Evolutionary conservation across 2,888 invertebrate species (phyloP), one percentile per base, ranked within the genome.

Genomic region (Flexamia atlantica): DNA sequence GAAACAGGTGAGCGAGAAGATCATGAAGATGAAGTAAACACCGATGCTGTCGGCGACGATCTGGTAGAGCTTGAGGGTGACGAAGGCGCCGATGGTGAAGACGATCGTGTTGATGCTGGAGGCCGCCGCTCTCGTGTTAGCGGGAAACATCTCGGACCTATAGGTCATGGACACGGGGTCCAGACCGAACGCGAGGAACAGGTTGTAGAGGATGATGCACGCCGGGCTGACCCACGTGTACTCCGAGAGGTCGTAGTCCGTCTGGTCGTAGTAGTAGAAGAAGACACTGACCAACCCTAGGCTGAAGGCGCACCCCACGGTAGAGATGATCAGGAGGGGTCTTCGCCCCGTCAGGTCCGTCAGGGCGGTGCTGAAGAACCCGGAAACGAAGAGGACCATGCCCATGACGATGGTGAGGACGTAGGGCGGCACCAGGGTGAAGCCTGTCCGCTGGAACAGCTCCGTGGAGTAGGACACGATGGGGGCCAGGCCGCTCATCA

Each of bases 91-190:
- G 0, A 92, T 86, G 40, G 93, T 93, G 0, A 92, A 92, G 85
- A 92, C 89, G 87, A 93, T 91, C 0, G 93, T 93, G 0, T 92
- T 92, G 4, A 92, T 86, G 5, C 93, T 93, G 0, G 93, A 92
- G 0, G 94, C 94, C 0, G 91, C 90, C 0, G 92, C 92, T 88
- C 94, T 93, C 0, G 94, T 93, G 85, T 93, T 93, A 0, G 93
- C 92, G 0, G 94, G 93, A 86, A 94, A 94, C 7, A 94, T 87
- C 88, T 94, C 94, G 0, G 93, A 93, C 87, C 94, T 92, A 90
- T 94, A 91, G 86, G 94, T 92, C 84, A 85, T 74, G 0, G 94
- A 92, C 30, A 94, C 87, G 20, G 93, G 93, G 0, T 92, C 93
- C 36, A 94, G 89, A 0, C 94, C 94, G 2, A 93, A 89, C 0